Evolutionary conservation across 2,888 invertebrate genomes (phyloP).

Genomic region (Sesamia inferens): DNA sequence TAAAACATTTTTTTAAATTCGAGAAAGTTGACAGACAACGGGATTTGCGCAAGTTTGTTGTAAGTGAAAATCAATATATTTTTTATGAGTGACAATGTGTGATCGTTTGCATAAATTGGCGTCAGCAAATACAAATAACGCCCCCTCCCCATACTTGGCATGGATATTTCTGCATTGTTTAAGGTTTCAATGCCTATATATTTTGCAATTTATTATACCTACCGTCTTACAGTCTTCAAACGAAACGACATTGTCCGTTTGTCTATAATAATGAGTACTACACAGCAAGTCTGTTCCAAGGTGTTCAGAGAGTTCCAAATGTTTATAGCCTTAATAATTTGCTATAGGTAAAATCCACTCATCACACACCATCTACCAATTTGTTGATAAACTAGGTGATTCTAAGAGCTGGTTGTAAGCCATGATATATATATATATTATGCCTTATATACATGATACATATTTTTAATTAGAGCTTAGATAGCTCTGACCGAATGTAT

Average conservation of each 20-base stretch:
- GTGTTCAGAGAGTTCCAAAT: background rate
- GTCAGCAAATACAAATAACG: background rate
- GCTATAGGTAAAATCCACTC: background rate
- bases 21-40: conserved; percentile 17
- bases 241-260: background rate
- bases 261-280: background rate
- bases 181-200: background rate
- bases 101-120: background rate
- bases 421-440: too few species aligned
- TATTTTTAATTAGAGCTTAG: background rate
- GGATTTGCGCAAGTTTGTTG: conserved; percentile 8
- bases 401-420: too few species aligned
- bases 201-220: background rate
- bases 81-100: conserved; percentile 20
- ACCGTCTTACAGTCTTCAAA: background rate
- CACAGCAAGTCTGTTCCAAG: background rate
- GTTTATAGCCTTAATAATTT: background rate
- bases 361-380: background rate
- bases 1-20: conserved; percentile 11
- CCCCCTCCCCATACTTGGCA: background rate
- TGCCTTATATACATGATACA: too few species aligned
- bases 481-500: background rate
- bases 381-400: background rate
- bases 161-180: background rate
- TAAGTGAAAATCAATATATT: conserved; percentile 37